Base-by-base conservation (phyloP, 2,888 invertebrate species). In the Lydus trimaculatus region DNA sequence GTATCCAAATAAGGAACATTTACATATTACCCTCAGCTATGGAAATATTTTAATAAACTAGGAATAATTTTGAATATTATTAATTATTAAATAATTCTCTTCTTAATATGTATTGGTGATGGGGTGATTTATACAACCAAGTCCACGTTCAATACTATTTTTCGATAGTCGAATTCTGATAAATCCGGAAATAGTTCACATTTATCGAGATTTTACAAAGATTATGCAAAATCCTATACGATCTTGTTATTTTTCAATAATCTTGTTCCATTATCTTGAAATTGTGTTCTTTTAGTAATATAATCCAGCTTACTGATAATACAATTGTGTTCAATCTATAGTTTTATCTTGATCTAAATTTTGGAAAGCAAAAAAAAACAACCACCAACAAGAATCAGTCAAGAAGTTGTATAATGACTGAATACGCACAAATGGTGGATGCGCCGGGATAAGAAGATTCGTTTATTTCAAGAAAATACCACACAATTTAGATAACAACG, bases 361-460 rank as follows among this genome's bases (percentile, higher is more conserved):
- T 52, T 23, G 9, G 11, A 52, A 11, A 52, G 23, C 8, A 52
- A 52, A 20, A 20, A 52, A 20, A 20, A 48, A 48, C 15, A 39
- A 39, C 1, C 1, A 3, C 7, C 43, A n/a, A 43, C 8, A n/a
- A 17, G n/a, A n/a, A 43, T 17, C 33, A 33, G 9, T 43, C 43
- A 43, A 23, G 52, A 43, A 23, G 52, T 13, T 23, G 25, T 52
- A 11, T 23, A 43, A 43, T 43, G 43, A 43, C 43, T 43, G 43
- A 5, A 43, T 43, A 43, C n/a, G 56, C 23, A 56, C 7, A 56
- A 56, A 56, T 56, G 56, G 56, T 25, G 56, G 56, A 56, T 56
- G 56, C 56, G 56, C 56, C 56, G 28, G 28, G 56, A 43, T n/a
- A 15, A 6, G 15, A 56, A 15, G 11, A 56, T 28, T 56, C 56